Base-by-base conservation (phyloP, 1,140 invertebrate genomes). In the Bombus cullumanus region DNA sequence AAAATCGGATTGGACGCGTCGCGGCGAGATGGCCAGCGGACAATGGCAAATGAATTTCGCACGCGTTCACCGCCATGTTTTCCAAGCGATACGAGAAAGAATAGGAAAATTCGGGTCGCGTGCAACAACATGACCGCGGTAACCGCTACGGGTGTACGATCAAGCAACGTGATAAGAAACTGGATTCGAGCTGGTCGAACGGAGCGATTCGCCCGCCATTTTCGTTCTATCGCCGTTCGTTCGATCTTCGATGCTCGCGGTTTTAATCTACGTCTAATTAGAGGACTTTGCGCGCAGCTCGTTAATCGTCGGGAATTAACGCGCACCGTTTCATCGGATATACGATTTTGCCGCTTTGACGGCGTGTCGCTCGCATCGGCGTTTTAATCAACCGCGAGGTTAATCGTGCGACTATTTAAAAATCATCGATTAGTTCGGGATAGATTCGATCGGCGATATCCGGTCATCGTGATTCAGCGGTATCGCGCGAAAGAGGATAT, bases 211-310 rank as follows among this genome's bases (percentile, higher is more conserved):
- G 22, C 6, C 2, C 28, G 39, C n/a, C 62, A 8, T 68, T 34
- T 37, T 4, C 5, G 0, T 53, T 8, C 18, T 22, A 53, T 18
- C 47, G 47, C 37, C 13, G 5, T 12, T 43, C 25, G 13, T 34
- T 34, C 41, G 77, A 47, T 34, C 31, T 25, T 37, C n/a, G 77
- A 47, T 10, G 12, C 12, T 31, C 62, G 31, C 13, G 41, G 25
- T 79, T 81, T 71, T 57, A 57, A 81, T 81, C 18, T 1, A 8
- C 15, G 28, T 57, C 66, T 72, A 73, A 81, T 81, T 81, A 62
- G 69, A 73, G 69, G 53, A 41, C 68, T 39, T 39, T 25, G 3
- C 22, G 39, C 15, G 12, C 39, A 6, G 62, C 41, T 47, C 37
- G 69, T 81, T 73, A 62, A 81, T 62, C 28, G 53, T 15, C n/a